Conservation (phyloP, 2,797 vertebrate species). For the Rhinella marina region DNA sequence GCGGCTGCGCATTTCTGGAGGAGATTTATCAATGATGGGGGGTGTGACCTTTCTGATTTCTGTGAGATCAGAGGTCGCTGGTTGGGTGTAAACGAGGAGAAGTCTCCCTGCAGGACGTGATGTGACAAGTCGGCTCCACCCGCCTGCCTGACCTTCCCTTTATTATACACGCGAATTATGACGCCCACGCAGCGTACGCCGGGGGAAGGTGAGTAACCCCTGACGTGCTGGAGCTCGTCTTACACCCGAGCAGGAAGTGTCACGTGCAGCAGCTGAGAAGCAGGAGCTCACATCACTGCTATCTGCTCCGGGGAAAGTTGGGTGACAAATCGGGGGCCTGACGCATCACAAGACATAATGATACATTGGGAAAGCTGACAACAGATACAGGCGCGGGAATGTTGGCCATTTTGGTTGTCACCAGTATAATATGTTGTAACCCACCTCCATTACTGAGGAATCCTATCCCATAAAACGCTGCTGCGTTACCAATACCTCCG, state of each 20-base stretch:
- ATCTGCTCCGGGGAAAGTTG: neutral
- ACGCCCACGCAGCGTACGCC: neutral
- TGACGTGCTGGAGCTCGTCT: neutral
- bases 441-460: too few species aligned
- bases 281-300: neutral
- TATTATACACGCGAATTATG: neutral
- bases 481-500: too few species aligned
- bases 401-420: too few species aligned
- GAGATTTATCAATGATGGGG: neutral
- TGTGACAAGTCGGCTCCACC: conserved; percentile 20
- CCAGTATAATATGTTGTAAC: too few species aligned
- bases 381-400: too few species aligned
- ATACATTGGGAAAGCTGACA: too few species aligned
- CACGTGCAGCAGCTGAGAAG: neutral
- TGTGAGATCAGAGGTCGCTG: neutral
- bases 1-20: neutral
- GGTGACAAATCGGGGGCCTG: neutral
- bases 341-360: too few species aligned
- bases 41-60: neutral
- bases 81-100: neutral
- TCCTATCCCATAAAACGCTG: too few species aligned
- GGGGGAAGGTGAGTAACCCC: conserved; percentile 10
- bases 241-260: neutral
- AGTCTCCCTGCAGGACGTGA: neutral
- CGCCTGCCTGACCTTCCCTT: neutral